Conservation (phyloP, 2,797 vertebrate species). For the Alfaro cultratus region DNA sequence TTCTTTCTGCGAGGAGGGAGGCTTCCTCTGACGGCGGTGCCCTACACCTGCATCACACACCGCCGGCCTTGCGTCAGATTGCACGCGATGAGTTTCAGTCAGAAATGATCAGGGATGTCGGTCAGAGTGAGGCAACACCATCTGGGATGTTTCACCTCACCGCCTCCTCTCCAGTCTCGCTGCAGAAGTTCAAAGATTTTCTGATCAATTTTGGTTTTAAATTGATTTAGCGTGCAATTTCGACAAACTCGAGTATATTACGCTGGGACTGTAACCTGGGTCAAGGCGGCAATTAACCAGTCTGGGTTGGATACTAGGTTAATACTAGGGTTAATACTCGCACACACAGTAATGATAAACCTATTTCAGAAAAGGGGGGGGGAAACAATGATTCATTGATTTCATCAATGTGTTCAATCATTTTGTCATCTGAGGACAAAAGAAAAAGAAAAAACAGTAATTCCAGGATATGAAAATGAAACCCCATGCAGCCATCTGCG, state of each 20-base stretch:
- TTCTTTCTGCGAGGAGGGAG: constrained; percentile 21
- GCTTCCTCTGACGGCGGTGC: constrained; percentile 26
- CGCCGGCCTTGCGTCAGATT: constrained; percentile 42
- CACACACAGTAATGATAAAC: constrained; percentile 28
- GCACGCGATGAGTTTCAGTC: constrained; percentile 22
- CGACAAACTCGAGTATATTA: neutral
- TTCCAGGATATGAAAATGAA: constrained; percentile 10
- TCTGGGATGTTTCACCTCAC: constrained; percentile 28
- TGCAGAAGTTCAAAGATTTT: constrained; percentile 4
- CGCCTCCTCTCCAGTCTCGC: constrained; percentile 20
- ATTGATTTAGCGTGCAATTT: neutral
- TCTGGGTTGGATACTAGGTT: constrained; percentile 43
- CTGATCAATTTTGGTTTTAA: neutral
- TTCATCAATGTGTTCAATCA: constrained; percentile 48
- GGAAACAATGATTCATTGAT: constrained; percentile 51
- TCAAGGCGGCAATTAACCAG: neutral
- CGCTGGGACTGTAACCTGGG: neutral
- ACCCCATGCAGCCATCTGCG: constrained; percentile 20
- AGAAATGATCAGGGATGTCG: constrained; percentile 30
- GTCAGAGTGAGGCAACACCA: constrained; percentile 49
- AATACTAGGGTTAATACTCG: neutral
- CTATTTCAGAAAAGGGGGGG: constrained; percentile 28
- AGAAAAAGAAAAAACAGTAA: neutral
- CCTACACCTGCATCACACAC: constrained; percentile 32
- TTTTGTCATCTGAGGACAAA: constrained; percentile 7